Evolutionary conservation across 2,888 invertebrate genomes (phyloP).

Genomic region (Panopea generosa): DNA sequence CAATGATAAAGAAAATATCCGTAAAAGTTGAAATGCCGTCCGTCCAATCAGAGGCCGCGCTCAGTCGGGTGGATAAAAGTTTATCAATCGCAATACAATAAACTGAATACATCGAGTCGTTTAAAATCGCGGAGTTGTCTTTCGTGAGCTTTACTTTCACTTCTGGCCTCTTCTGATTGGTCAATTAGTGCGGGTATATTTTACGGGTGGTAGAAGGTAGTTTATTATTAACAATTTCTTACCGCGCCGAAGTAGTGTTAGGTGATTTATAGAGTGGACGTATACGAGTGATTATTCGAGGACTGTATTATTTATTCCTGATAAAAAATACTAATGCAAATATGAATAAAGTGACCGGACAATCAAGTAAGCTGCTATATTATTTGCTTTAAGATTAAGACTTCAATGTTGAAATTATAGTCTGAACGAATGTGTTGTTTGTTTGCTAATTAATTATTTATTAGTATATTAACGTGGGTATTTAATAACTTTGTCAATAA

Average conservation of each 20-base stretch:
- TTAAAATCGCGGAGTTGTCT: background rate
- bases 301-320: too few relatives aligned
- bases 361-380: constrained; percentile 75
- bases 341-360: constrained; percentile 71
- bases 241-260: too few relatives aligned
- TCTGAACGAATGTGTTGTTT: too few relatives aligned
- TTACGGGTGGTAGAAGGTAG: constrained; percentile 35
- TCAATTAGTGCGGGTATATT: constrained; percentile 31
- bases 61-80: constrained; percentile 21
- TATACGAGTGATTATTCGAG: too few relatives aligned
- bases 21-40: background rate
- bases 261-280: too few relatives aligned
- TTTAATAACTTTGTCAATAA: too few relatives aligned
- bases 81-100: background rate
- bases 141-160: constrained; percentile 37
- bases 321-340: too few relatives aligned
- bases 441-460: too few relatives aligned
- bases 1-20: background rate
- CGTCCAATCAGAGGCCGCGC: constrained; percentile 31
- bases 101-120: background rate
- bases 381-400: too few relatives aligned
- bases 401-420: too few relatives aligned
- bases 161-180: constrained; percentile 34
- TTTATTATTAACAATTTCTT: constrained; percentile 21
- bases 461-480: too few relatives aligned